Percentiles rank a stretch among this genome's conserved stretches.
These are phyloP conservation scores for Drosophila neonasuta DNA, from an alignment of 2,888 invertebrate species.

Conservation along the genomic window DNA sequence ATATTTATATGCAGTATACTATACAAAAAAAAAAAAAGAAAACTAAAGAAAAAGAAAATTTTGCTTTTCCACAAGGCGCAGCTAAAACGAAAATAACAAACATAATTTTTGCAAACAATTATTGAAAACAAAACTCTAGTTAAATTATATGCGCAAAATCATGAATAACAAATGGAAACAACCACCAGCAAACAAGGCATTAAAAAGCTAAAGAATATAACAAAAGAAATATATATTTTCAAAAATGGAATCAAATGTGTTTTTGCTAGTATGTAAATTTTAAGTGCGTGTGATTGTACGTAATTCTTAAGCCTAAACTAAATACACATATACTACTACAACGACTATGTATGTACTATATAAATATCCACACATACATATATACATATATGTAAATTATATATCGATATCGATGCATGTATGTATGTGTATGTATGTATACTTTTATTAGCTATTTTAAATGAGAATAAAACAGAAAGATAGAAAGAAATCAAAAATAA, in stretches of 20 bases:
- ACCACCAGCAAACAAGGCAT: background rate
- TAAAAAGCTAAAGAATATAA: background rate
- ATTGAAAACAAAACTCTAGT: slow-evolving; percentile 16
- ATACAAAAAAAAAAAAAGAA: too few relatives aligned
- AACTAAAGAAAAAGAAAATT: slow-evolving; percentile 8
- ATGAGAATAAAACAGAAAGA: slow-evolving; percentile 33
- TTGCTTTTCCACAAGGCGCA: slow-evolving; percentile 50
- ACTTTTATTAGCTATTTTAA: slow-evolving; percentile 51
- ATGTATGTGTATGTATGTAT: slow-evolving; percentile 40
- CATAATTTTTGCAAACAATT: slow-evolving; percentile 7
- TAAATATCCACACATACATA: slow-evolving; percentile 37
- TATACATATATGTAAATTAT: slow-evolving; percentile 32
- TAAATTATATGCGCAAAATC: slow-evolving; percentile 27
- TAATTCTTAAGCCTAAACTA: slow-evolving; percentile 59
- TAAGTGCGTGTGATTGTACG: slow-evolving; percentile 76
- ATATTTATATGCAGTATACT: too few relatives aligned
- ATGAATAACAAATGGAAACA: slow-evolving; percentile 21
- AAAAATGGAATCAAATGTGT: slow-evolving; percentile 46
- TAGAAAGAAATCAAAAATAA: slow-evolving; percentile 4
- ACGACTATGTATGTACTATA: slow-evolving; percentile 28
- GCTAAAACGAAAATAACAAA: slow-evolving; percentile 26
- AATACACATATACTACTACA: slow-evolving; percentile 49
- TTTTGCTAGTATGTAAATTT: slow-evolving; percentile 64
- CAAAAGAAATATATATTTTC: background rate
- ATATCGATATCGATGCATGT: slow-evolving; percentile 34